Percentiles rank a stretch among this genome's conserved stretches.
These are phyloP conservation scores for Latrodectus elegans DNA, from an alignment of 2,888 invertebrate species.

Conservation along the genomic window DNA sequence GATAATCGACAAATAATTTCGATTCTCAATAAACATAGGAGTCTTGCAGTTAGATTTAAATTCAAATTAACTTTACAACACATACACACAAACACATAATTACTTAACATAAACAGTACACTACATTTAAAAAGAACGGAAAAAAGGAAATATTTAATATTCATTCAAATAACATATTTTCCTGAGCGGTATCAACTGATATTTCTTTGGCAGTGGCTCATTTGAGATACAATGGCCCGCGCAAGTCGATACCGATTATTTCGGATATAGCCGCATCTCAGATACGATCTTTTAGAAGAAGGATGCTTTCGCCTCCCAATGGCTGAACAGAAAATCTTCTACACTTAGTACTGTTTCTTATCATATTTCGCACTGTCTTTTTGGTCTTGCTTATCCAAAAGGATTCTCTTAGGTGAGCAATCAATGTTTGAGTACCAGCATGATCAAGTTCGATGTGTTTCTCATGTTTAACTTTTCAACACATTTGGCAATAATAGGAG, in stretches of 20 bases:
- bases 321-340: conserved; percentile 2
- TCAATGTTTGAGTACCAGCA: background rate
- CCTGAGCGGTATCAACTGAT: too few species aligned
- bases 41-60: too few species aligned
- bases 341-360: background rate
- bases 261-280: background rate
- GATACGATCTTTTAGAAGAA: background rate
- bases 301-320: background rate
- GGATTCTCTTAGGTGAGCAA: background rate
- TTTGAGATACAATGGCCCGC: background rate
- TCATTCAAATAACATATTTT: too few species aligned
- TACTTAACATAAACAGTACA: too few species aligned
- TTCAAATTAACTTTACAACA: too few species aligned
- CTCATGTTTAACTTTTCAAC: conserved; percentile 2
- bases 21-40: too few species aligned
- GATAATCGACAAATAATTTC: too few species aligned
- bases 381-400: background rate
- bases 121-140: too few species aligned
- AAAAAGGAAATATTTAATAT: too few species aligned
- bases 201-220: too few species aligned
- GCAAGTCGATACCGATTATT: background rate
- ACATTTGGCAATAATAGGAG: background rate
- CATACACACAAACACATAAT: too few species aligned
- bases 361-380: background rate
- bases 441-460: background rate